phyloP scores from a whole-genome alignment of 2,797 vertebrate genomes.

The Esox masquinongy region DNA sequence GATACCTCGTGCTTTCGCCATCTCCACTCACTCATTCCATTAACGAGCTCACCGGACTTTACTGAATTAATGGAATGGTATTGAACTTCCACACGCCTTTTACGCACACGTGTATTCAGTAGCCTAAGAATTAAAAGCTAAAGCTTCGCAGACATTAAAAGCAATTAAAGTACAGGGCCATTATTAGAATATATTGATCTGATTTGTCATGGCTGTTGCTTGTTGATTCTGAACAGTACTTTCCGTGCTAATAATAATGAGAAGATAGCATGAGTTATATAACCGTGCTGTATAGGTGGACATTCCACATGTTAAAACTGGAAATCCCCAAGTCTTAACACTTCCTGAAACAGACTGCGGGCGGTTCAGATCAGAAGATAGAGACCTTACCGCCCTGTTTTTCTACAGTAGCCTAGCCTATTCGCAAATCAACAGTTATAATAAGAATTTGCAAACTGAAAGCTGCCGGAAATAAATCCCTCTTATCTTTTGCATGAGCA shows the following conservation, averaged over 20 bases:
- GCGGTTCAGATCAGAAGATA: slow-evolving; percentile 66
- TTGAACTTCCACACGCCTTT: background rate
- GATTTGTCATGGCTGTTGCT: background rate
- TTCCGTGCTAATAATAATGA: background rate
- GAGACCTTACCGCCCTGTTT: slow-evolving; percentile 81
- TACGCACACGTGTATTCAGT: background rate
- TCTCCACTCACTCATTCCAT: background rate
- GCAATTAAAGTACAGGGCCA: background rate
- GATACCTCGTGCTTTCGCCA: background rate
- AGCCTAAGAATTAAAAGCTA: background rate
- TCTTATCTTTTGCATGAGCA: background rate
- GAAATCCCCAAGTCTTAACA: background rate
- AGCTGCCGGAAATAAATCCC: background rate
- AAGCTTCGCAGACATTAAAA: background rate
- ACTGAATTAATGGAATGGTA: background rate
- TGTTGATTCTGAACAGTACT: background rate
- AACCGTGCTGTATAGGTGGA: background rate
- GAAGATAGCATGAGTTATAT: background rate
- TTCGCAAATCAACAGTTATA: background rate
- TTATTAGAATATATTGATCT: background rate
- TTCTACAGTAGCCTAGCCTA: background rate
- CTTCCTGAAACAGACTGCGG: background rate
- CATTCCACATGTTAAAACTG: background rate
- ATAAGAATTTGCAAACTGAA: background rate
- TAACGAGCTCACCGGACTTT: background rate